Conservation (phyloP, 2,113 vertebrate genomes). For the Peromyscus maniculatus region DNA sequence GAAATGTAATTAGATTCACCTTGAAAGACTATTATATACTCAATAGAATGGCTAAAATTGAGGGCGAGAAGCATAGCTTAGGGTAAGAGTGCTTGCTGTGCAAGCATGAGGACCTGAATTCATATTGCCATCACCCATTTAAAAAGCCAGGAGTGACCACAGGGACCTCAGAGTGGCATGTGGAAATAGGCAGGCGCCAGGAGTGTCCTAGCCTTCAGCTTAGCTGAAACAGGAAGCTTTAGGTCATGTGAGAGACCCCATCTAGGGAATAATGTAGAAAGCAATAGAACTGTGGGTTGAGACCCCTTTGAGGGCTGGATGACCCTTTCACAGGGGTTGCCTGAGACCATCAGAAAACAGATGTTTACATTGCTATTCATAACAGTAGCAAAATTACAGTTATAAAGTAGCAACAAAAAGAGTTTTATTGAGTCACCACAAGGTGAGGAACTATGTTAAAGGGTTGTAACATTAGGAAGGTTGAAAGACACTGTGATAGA, state of each 20-base stretch:
- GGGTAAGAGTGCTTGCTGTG: not conserved
- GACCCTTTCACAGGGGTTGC: not conserved
- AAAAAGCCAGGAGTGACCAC: not conserved
- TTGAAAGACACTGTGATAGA: not conserved
- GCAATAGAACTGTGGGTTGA: not conserved
- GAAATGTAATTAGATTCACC: conserved; percentile 11
- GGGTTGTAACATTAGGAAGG: not conserved
- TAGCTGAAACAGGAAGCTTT: not conserved
- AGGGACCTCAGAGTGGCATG: not conserved
- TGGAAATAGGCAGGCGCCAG: not conserved
- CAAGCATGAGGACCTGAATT: not conserved
- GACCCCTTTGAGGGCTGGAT: not conserved
- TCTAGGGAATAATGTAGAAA: not conserved
- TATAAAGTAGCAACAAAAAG: not conserved
- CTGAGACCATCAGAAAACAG: not conserved
- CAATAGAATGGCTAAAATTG: conserved; percentile 27
- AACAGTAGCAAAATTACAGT: not conserved
- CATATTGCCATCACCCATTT: not conserved
- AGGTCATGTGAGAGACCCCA: not conserved
- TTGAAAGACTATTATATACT: not conserved
- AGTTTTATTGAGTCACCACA: not conserved
- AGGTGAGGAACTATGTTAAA: not conserved
- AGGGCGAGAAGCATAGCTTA: not conserved
- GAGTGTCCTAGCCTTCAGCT: not conserved
- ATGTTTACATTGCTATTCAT: not conserved